phyloP scores from a whole-genome alignment of 1,140 invertebrate species.

The Drosophila chauvacae region DNA sequence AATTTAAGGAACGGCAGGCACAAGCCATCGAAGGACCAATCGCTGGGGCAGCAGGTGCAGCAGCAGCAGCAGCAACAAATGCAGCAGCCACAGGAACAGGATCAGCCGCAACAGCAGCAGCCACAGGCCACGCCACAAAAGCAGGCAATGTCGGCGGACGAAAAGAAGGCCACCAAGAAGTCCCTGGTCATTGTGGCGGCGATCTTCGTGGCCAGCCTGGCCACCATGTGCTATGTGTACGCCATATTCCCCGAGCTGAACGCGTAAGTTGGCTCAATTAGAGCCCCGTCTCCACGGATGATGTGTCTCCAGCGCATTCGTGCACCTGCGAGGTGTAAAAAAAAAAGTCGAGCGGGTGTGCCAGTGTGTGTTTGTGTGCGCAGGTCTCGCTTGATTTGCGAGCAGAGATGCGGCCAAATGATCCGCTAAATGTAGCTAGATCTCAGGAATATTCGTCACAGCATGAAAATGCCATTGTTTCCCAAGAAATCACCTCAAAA shows the following conservation, averaged over 20 bases:
- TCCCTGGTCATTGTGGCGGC: conserved; percentile 79
- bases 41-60: conserved; percentile 7
- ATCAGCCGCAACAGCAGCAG: conserved; percentile 24
- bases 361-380: conserved; percentile 11
- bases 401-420: conserved; percentile 16
- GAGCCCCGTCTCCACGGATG: conserved; percentile 1
- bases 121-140: conserved; percentile 54
- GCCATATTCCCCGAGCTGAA: conserved; percentile 92
- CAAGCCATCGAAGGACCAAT: conserved; percentile 40
- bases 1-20: conserved; percentile 43
- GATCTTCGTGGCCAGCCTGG: conserved; percentile 74
- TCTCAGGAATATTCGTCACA: not conserved
- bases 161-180: conserved; percentile 80
- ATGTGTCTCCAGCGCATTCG: conserved; percentile 53
- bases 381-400: conserved; percentile 45
- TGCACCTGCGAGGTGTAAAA: conserved; percentile 43
- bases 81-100: conserved; percentile 18
- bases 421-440: conserved; percentile 26
- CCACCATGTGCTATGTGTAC: conserved; percentile 86
- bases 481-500: not conserved
- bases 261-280: conserved; percentile 88
- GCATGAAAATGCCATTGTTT: not conserved
- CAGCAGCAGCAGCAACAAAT: conserved; percentile 12
- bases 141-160: conserved; percentile 76
- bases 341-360: conserved; percentile 15